phyloP scores from a whole-genome alignment of 2,888 invertebrate species.

The Hemicrepidius hirtus region DNA sequence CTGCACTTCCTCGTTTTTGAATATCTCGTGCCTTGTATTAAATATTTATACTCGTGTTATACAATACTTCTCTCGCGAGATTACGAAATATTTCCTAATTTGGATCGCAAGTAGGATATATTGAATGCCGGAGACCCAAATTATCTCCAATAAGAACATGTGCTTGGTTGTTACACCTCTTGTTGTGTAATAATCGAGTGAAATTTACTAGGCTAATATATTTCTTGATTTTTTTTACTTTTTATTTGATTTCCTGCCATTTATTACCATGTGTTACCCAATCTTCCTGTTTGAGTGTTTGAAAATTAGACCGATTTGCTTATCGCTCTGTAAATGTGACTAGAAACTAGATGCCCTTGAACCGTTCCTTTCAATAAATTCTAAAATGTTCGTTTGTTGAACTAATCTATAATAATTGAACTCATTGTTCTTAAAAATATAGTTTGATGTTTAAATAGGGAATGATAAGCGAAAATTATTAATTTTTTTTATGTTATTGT shows the following conservation, averaged over 20 bases:
- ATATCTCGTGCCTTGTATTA: slow-evolving; percentile 16
- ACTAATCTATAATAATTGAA: not conserved
- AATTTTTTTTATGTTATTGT: not conserved
- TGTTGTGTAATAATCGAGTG: slow-evolving; percentile 7
- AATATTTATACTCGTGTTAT: slow-evolving; percentile 7
- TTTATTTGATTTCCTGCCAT: slow-evolving; percentile 17
- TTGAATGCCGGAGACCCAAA: slow-evolving; percentile 9
- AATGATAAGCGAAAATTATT: not conserved
- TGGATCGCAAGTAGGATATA: slow-evolving; percentile 1
- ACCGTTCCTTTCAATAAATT: not conserved
- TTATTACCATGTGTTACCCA: not conserved
- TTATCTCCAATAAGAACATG: slow-evolving; percentile 21
- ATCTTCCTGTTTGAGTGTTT: not conserved
- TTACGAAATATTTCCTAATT: slow-evolving; percentile 29
- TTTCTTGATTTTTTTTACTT: not conserved
- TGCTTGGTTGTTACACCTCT: slow-evolving; percentile 11
- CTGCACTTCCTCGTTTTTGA: slow-evolving; percentile 22
- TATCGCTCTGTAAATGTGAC: no score
- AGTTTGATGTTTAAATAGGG: not conserved
- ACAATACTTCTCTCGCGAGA: slow-evolving; percentile 4
- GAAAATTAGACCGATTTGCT: no score
- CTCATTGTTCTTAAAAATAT: slow-evolving; percentile 3
- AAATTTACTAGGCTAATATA: not conserved
- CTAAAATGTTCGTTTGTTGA: not conserved
- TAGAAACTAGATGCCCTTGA: no score